These are phyloP conservation scores for Lophius piscatorius DNA, from an alignment of 2,113 vertebrate genomes.

Conservation along the genomic window DNA sequence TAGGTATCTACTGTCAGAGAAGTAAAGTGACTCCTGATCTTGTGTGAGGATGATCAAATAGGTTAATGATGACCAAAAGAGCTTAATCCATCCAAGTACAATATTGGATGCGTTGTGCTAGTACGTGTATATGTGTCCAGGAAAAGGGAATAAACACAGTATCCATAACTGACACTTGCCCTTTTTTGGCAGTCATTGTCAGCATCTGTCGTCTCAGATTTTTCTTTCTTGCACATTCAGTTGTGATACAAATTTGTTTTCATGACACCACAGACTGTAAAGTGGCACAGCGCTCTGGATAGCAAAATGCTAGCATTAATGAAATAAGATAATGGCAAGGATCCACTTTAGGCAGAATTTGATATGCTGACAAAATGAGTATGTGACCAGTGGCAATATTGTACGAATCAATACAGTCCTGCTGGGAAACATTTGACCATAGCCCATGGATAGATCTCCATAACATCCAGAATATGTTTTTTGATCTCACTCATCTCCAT, in stretches of 20 bases:
- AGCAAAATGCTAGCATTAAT: conserved; percentile 51
- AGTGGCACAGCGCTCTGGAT: conserved; percentile 1
- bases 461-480: conserved; percentile 12
- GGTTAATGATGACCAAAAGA: too few relatives aligned
- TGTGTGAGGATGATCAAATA: too few relatives aligned
- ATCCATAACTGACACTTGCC: neutral
- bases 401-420: conserved; percentile 51
- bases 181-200: neutral
- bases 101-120: neutral
- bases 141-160: neutral
- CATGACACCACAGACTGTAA: conserved; percentile 12
- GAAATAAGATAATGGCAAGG: conserved; percentile 58
- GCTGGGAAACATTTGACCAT: conserved; percentile 44
- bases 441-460: neutral
- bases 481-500: conserved; percentile 17
- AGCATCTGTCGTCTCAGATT: neutral
- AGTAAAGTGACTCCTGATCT: conserved; percentile 21
- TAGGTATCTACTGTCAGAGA: conserved; percentile 49
- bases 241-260: conserved; percentile 19
- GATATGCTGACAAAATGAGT: conserved; percentile 64
- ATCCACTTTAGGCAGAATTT: conserved; percentile 52
- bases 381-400: conserved; percentile 18
- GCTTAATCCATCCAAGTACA: conserved; percentile 2
- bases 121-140: neutral
- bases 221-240: neutral